phyloP scores from a whole-genome alignment of 2,797 vertebrate genomes.

The Prunella strophiata region DNA sequence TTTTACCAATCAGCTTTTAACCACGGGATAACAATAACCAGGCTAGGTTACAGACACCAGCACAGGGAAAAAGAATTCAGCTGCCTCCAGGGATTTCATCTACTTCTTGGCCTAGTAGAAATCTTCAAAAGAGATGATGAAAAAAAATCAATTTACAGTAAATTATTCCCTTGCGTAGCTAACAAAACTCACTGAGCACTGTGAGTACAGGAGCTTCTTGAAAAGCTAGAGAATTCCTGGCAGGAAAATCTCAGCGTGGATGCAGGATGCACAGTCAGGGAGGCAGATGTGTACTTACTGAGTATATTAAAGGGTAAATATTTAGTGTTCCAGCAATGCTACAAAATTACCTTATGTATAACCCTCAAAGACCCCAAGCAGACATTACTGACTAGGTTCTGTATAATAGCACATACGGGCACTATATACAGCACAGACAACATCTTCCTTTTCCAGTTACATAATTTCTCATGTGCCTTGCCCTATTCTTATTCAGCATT shows the following conservation, averaged over 20 bases:
- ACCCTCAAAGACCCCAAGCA: not conserved
- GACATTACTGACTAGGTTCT: not conserved
- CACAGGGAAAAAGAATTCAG: not conserved
- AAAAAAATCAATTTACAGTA: not conserved
- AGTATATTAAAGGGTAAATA: not conserved
- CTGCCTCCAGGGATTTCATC: not conserved
- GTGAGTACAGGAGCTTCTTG: not conserved
- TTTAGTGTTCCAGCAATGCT: not conserved
- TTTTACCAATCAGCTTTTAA: not conserved
- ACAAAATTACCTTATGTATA: not conserved
- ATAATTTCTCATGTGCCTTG: not conserved
- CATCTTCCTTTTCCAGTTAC: not conserved
- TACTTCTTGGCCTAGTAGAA: not conserved
- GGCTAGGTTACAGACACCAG: not conserved
- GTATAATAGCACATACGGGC: accelerated
- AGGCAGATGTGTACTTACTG: not conserved
- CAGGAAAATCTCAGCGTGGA: not conserved
- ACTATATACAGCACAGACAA: not conserved
- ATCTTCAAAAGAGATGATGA: not conserved
- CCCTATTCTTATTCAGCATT: not conserved
- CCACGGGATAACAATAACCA: not conserved
- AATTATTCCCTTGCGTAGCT: not conserved
- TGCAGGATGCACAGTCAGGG: not conserved
- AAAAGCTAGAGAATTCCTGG: not conserved
- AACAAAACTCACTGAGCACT: not conserved